Conservation (phyloP, 2,113 vertebrate genomes). For the Morphnarchus princeps region DNA sequence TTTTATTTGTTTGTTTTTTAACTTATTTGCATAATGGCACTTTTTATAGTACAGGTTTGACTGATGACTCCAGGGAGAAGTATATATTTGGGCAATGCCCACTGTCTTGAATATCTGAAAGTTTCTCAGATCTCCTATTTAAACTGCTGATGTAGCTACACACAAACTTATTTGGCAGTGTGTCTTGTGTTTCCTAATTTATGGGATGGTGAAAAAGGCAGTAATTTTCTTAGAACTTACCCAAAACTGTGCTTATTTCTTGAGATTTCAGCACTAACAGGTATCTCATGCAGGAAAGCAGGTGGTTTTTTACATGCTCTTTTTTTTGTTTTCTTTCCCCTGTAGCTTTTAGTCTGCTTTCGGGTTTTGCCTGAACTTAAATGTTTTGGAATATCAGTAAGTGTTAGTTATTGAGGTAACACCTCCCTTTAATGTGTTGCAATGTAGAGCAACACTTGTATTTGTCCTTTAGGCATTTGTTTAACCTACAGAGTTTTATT, state of each 20-base stretch:
- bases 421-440: neutral
- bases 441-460: neutral
- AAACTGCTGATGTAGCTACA: neutral
- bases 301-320: neutral
- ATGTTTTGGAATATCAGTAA: neutral
- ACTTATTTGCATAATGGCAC: neutral
- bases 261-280: neutral
- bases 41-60: neutral
- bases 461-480: neutral
- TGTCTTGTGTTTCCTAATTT: neutral
- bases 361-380: neutral
- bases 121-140: neutral
- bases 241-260: neutral
- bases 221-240: neutral
- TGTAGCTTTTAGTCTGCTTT: neutral
- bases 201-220: neutral
- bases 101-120: neutral
- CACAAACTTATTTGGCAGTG: neutral
- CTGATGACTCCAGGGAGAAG: neutral
- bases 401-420: neutral
- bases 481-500: neutral
- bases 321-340: neutral
- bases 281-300: neutral
- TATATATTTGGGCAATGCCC: neutral
- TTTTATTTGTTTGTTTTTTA: neutral